Evolutionary conservation across 2,888 invertebrate genomes (phyloP).

Genomic region (Halocaridina rubra): DNA sequence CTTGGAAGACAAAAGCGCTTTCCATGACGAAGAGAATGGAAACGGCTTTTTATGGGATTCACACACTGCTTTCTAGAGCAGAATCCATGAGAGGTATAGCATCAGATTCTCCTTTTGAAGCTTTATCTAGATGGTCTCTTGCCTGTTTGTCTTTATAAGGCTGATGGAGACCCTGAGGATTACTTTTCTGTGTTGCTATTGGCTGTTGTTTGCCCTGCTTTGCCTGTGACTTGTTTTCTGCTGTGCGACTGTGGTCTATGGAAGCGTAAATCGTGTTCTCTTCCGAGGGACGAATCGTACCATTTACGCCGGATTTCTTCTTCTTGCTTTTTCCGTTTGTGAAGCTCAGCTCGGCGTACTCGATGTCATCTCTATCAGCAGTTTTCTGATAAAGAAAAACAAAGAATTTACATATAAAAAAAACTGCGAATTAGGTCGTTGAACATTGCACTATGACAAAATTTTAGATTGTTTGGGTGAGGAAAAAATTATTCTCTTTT

Average conservation of each 20-base stretch:
- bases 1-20: too few species aligned
- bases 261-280: slow-evolving; percentile 43
- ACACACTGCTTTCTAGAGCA: background rate
- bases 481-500: too few species aligned
- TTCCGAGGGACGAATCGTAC: slow-evolving; percentile 13
- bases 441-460: too few species aligned
- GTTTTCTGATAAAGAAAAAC: too few species aligned
- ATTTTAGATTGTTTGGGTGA: too few species aligned
- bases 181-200: background rate
- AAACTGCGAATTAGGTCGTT: too few species aligned
- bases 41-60: too few species aligned
- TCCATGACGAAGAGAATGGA: too few species aligned
- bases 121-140: background rate
- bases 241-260: slow-evolving; percentile 49
- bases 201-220: background rate
- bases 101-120: background rate
- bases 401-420: too few species aligned
- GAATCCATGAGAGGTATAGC: background rate
- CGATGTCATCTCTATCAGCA: too few species aligned
- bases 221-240: background rate
- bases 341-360: slow-evolving; percentile 54
- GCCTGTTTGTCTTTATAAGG: background rate
- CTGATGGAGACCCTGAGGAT: background rate
- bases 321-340: slow-evolving; percentile 43
- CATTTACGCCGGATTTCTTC: slow-evolving; percentile 32